Evolutionary conservation across 2,113 vertebrate species (phyloP), one percentile per base, ranked within the genome.

Genomic region (Ivindomyrus marchei): DNA sequence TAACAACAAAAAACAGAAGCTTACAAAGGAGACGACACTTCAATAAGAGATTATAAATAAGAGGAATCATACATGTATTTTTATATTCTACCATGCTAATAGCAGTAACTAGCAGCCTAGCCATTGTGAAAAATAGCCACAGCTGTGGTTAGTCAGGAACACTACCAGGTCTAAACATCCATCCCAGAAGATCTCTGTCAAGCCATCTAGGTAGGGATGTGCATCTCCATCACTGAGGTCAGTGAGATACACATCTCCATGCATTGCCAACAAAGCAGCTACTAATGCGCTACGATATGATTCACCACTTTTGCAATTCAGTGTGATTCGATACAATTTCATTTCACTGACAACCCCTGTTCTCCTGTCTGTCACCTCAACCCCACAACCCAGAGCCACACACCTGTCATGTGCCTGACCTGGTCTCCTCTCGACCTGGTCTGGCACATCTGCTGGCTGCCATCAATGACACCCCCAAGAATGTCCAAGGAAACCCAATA

Each of bases 401-500:
- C 36, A 88, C 42, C 86, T 50, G 84, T 62, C 52, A 58, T 27
- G 50, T 1, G 13, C 13, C 31, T 42, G 19, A 88, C 45, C 31
- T 13, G 31, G 53, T 66, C 87, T 42, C 56, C 62, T 8, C 62
- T 31, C 1, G 56, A 24, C 17, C 42, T 5, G 87, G 87, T 39
- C 31, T 11, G 39, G 53, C 3, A 49, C n/a, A 74, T 49, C 88
- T 27, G 27, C 27, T 62, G 88, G 88, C 89, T 88, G 89, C 88
- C 88, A 88, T 39, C 27, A 15, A 74, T 86, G 80, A 53, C 46
- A 47, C 24, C 70, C 88, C 84, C 87, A 46, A 89, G 53, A 45
- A 77, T 53, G 70, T 88, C 89, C 62, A 58, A 77, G 8, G 89
- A 42, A 92, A 91, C 88, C 88, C 42, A 85, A 92, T 47, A 89